Conservation (phyloP, 2,888 invertebrate genomes). For the Lycia hirtaria region DNA sequence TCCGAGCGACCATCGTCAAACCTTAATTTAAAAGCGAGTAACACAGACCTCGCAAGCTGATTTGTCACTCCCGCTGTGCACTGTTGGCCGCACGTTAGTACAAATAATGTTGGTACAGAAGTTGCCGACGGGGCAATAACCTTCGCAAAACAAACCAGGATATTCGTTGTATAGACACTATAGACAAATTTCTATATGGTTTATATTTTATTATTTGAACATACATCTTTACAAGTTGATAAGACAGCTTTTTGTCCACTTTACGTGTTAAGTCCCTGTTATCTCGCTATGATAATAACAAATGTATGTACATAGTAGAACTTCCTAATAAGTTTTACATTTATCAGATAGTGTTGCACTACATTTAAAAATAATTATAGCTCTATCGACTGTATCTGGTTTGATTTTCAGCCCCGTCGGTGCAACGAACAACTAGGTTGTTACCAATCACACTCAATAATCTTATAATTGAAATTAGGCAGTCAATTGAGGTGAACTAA, state of each 20-base stretch:
- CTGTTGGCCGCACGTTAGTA: slow-evolving; percentile 10
- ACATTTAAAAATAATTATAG: background rate
- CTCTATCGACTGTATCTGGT: background rate
- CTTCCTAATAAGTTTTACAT: background rate
- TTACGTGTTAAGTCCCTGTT: background rate
- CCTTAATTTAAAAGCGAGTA: slow-evolving; percentile 49
- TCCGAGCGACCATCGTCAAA: slow-evolving; percentile 45
- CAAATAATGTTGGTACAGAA: background rate
- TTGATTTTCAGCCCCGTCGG: background rate
- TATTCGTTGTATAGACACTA: slow-evolving; percentile 7
- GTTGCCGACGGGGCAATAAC: slow-evolving; percentile 2
- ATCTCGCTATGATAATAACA: background rate
- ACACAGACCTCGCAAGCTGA: slow-evolving; percentile 46
- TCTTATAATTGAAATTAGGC: slow-evolving; percentile 2
- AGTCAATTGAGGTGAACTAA: slow-evolving; percentile 8
- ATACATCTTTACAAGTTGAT: background rate
- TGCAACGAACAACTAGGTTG: background rate
- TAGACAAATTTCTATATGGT: background rate
- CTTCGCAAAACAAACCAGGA: background rate
- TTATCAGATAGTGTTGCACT: background rate
- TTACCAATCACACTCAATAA: background rate
- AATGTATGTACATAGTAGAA: background rate
- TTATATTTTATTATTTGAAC: background rate
- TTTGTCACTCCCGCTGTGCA: slow-evolving; percentile 49
- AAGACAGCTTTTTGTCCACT: background rate